A percentile compares a stretch with the other conserved stretches of the same genome.
Conservation (phyloP, 2,888 invertebrate species). For the Drosophila mimica region DNA sequence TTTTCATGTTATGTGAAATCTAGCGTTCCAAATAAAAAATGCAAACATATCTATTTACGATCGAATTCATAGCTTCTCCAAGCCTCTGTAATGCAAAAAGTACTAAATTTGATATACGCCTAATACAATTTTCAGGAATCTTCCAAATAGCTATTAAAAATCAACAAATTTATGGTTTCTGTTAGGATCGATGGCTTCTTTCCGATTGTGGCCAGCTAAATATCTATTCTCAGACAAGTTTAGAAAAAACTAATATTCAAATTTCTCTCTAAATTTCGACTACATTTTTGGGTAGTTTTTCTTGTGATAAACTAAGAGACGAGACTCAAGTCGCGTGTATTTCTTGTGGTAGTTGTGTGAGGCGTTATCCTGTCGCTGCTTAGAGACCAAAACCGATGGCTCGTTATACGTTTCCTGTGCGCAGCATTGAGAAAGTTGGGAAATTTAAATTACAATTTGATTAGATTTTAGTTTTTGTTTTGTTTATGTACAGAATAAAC, state of each 20-base stretch:
- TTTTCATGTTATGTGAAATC: not conserved
- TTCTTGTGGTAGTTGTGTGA: conserved; percentile 27
- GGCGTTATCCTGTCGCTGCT: conserved; percentile 32
- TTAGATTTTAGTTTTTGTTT: conserved; percentile 39
- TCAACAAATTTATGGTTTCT: not conserved
- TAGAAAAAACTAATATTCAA: conserved; percentile 16
- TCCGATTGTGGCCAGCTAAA: conserved; percentile 1
- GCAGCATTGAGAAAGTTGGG: conserved; percentile 19
- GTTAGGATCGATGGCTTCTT: not conserved
- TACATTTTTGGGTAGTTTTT: conserved; percentile 19
- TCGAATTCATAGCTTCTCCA: not conserved
- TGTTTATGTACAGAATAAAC: conserved; percentile 46
- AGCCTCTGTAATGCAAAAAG: not conserved
- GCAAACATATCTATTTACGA: not conserved
- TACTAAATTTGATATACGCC: not conserved
- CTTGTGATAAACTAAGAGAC: conserved; percentile 10
- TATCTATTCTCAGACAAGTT: conserved; percentile 3
- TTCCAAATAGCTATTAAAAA: conserved; percentile 11
- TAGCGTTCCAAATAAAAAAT: not conserved
- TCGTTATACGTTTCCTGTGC: conserved; percentile 82
- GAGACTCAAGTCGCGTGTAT: conserved; percentile 29
- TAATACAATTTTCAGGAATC: not conserved
- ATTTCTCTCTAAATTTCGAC: conserved; percentile 24
- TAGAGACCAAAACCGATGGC: conserved; percentile 75
- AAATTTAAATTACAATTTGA: conserved; percentile 29